Evolutionary conservation across 2,797 vertebrate species (phyloP).

Genomic region (Dendrocincla tyrannina): DNA sequence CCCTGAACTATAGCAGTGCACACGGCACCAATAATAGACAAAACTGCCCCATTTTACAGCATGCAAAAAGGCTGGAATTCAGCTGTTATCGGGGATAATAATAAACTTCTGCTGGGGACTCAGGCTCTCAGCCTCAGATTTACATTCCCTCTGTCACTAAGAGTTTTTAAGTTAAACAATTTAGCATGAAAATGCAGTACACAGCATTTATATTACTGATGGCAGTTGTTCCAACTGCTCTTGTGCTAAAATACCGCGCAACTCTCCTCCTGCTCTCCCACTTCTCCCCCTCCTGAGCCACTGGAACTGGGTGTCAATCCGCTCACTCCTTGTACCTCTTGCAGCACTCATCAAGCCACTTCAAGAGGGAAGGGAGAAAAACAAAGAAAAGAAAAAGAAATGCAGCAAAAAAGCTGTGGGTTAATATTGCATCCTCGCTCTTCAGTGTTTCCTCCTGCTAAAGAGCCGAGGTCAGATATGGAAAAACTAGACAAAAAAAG

Average conservation of each 20-base stretch:
- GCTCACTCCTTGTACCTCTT: not conserved
- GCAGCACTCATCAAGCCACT: not conserved
- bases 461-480: not conserved
- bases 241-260: not conserved
- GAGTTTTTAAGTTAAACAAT: constrained; percentile 74
- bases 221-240: constrained; percentile 33
- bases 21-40: constrained; percentile 44
- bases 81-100: constrained; percentile 71
- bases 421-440: not conserved
- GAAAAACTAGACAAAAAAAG: not conserved
- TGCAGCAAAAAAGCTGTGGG: not conserved
- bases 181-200: constrained; percentile 71
- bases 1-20: not conserved
- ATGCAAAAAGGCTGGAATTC: constrained; percentile 67
- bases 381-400: no score
- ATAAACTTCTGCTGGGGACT: constrained; percentile 74
- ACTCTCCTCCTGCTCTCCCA: not conserved
- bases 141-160: constrained; percentile 70
- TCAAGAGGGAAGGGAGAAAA: not conserved
- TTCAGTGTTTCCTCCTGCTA: constrained; percentile 2
- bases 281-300: not conserved
- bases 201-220: constrained; percentile 63
- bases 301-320: fast-evolving
- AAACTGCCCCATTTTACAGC: constrained; percentile 65
- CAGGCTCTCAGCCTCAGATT: constrained; percentile 60